Conservation (phyloP, 2,113 vertebrate genomes). For the Zootoca vivipara region DNA sequence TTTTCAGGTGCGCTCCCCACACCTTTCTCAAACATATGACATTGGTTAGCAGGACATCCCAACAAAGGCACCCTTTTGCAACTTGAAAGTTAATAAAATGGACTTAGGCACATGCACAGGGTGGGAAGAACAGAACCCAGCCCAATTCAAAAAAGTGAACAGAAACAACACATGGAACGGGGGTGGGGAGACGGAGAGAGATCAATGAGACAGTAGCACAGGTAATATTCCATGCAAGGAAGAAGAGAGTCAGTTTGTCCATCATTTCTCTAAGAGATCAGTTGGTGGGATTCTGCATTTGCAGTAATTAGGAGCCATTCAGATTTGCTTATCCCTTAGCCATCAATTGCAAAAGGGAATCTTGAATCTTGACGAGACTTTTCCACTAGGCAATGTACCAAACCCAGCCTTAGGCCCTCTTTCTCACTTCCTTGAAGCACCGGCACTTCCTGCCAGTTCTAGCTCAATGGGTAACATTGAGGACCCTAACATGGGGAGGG, state of each 20-base stretch:
- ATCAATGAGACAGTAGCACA: neutral
- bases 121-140: neutral
- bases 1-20: neutral
- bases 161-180: neutral
- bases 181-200: neutral
- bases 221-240: neutral
- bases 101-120: neutral
- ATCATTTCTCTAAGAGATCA: neutral
- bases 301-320: neutral
- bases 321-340: neutral
- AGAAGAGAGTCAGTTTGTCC: neutral
- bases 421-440: neutral
- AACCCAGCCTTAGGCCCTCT: neutral
- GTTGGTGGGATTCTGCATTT: neutral
- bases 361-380: neutral
- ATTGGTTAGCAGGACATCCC: conserved; percentile 23
- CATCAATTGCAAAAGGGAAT: neutral
- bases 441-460: neutral
- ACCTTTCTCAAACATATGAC: neutral
- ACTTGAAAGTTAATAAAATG: conserved; percentile 31
- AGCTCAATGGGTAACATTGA: neutral
- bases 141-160: neutral
- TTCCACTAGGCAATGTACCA: neutral
- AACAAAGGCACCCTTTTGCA: conserved; percentile 15
- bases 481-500: too few relatives aligned